Conservation (phyloP, 2,888 invertebrate genomes). For the Thelaira solivaga region DNA sequence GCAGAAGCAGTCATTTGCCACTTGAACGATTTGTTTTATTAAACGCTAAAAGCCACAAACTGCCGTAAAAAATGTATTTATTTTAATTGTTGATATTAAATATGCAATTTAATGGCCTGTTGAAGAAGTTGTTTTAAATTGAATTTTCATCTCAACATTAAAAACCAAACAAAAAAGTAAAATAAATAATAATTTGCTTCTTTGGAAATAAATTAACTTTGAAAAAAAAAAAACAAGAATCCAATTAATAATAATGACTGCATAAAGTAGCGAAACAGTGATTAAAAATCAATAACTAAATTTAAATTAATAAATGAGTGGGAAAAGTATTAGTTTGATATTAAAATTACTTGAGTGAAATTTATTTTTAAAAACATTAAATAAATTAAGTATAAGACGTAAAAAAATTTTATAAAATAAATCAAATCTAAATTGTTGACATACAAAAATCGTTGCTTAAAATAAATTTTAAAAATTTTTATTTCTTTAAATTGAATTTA, state of each 20-base stretch:
- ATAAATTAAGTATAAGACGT: no score
- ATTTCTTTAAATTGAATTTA: no score
- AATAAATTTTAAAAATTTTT: no score
- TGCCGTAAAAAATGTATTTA: background rate
- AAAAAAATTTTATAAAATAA: no score
- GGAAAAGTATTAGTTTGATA: background rate
- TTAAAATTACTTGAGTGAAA: background rate
- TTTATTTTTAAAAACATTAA: background rate
- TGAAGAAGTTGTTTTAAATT: constrained; percentile 1
- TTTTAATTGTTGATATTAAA: constrained; percentile 33
- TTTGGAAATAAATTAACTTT: background rate
- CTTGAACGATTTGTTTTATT: constrained; percentile 8
- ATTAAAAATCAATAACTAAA: background rate
- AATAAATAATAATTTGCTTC: background rate
- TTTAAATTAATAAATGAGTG: background rate
- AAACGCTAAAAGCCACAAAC: background rate
- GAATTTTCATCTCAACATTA: background rate
- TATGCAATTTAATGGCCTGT: background rate
- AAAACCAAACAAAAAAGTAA: background rate
- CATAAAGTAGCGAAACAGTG: background rate
- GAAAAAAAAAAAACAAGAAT: no score
- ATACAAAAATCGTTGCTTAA: no score
- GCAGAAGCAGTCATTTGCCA: background rate
- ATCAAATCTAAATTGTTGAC: no score
- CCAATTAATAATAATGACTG: background rate